Evolutionary conservation across 2,113 vertebrate species (phyloP).

Genomic region (Octodon degus): DNA sequence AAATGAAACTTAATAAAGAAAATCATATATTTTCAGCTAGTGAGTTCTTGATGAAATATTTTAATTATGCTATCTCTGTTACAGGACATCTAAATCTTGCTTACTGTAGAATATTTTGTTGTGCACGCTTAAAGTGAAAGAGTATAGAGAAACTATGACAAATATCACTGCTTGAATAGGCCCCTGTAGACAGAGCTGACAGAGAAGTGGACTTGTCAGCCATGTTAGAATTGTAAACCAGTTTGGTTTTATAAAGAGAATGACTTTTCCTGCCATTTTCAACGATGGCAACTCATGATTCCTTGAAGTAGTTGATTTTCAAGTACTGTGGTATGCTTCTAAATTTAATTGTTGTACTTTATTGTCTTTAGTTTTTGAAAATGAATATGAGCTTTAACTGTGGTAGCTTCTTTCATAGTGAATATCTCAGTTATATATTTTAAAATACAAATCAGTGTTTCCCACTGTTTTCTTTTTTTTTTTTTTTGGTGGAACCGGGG

Average conservation of each 20-base stretch:
- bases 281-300: neutral
- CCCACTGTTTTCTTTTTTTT: neutral
- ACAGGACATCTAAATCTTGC: neutral
- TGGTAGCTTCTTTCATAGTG: constrained; percentile 20
- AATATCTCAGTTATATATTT: neutral
- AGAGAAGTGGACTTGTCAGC: neutral
- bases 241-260: constrained; percentile 27
- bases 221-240: neutral
- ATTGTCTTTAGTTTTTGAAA: constrained; percentile 8
- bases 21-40: neutral
- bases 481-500: too few relatives aligned
- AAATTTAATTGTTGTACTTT: constrained; percentile 1
- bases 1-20: constrained; percentile 54
- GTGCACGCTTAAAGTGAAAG: neutral
- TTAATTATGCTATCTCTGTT: neutral
- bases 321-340: neutral
- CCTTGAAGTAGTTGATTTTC: constrained; percentile 22
- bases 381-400: neutral
- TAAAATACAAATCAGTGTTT: constrained; percentile 27
- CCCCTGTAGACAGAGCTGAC: neutral
- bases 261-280: constrained; percentile 35
- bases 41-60: constrained; percentile 14
- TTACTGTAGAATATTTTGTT: constrained; percentile 7
- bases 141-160: neutral
- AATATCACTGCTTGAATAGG: neutral